Percentiles rank a stretch among this genome's conserved stretches.
These are phyloP conservation scores for Catajapyx aquilonaris DNA, from an alignment of 1,140 invertebrate species.

Conservation along the genomic window DNA sequence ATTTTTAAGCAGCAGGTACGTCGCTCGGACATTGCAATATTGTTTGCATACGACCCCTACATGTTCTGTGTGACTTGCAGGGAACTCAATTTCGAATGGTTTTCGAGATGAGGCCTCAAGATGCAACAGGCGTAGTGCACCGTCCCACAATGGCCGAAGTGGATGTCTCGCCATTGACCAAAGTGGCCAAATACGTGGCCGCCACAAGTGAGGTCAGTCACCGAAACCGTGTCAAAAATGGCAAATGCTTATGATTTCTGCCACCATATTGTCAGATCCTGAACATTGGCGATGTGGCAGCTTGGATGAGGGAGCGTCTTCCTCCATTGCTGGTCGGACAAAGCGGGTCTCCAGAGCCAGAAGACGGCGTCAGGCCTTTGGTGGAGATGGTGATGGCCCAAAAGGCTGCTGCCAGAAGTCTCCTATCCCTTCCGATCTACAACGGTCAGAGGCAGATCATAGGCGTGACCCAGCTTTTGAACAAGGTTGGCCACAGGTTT, in stretches of 20 bases:
- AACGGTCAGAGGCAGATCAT: conserved; percentile 71
- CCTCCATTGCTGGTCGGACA: no score
- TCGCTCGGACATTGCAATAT: background rate
- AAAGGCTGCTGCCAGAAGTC: conserved; percentile 31
- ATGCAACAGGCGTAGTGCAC: conserved; percentile 28
- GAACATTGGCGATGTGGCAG: conserved; percentile 56
- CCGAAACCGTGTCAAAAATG: background rate
- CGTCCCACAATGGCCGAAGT: conserved; percentile 29
- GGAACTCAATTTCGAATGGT: conserved; percentile 44
- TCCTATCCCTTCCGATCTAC: conserved; percentile 77
- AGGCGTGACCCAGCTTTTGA: conserved; percentile 82
- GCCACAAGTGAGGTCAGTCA: conserved; percentile 37
- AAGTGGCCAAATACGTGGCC: conserved; percentile 61
- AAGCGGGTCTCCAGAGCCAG: conserved; percentile 1
- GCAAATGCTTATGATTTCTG: background rate
- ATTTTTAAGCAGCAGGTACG: conserved; percentile 39
- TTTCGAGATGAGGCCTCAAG: conserved; percentile 47
- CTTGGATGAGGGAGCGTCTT: conserved; percentile 39
- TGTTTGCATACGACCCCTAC: background rate
- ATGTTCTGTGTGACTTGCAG: conserved; percentile 11
- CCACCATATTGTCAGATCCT: conserved; percentile 30
- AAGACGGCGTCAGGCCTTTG: conserved; percentile 5
- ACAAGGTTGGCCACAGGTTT: conserved; percentile 67
- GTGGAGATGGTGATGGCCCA: conserved; percentile 4
- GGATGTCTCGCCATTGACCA: conserved; percentile 32